Evolutionary conservation across 1,140 invertebrate genomes (phyloP).

Genomic region (Drosophila athabasca): DNA sequence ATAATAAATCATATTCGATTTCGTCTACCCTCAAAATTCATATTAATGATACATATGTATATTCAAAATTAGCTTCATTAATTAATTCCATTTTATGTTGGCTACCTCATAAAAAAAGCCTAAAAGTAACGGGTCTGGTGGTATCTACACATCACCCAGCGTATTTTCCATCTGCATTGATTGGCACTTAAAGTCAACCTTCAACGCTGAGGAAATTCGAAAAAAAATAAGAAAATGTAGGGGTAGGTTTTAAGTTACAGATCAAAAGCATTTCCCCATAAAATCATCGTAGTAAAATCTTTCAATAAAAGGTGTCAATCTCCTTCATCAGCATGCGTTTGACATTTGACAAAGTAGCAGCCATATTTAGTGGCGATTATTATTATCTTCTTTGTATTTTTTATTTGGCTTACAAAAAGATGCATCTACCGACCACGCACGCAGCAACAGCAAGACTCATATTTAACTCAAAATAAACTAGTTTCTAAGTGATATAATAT

Average conservation of each 20-base stretch:
- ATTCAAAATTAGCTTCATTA: neutral
- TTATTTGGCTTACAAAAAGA: constrained; percentile 16
- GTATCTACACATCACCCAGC: neutral
- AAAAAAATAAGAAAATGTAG: constrained; percentile 5
- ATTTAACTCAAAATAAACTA: constrained; percentile 27
- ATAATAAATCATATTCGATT: too few species aligned
- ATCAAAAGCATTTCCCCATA: neutral
- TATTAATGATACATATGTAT: too few species aligned
- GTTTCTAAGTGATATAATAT: constrained; percentile 35
- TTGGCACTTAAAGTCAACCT: constrained; percentile 27
- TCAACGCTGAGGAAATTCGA: constrained; percentile 3
- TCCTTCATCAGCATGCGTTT: neutral
- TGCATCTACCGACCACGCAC: constrained; percentile 25
- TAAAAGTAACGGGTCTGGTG: neutral
- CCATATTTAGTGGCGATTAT: constrained; percentile 31
- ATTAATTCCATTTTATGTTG: constrained; percentile 28
- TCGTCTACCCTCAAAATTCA: too few species aligned
- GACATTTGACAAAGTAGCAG: constrained; percentile 31
- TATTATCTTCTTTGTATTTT: constrained; percentile 32
- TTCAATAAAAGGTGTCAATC: neutral
- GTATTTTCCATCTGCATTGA: constrained; percentile 8
- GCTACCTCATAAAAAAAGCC: constrained; percentile 14
- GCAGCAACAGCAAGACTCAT: constrained; percentile 10
- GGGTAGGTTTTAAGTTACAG: too few species aligned
- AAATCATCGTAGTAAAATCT: too few species aligned